Percentiles rank a stretch among this genome's conserved stretches.
phyloP scores from a whole-genome alignment of 2,113 vertebrate species.

The Furnarius figulus region DNA sequence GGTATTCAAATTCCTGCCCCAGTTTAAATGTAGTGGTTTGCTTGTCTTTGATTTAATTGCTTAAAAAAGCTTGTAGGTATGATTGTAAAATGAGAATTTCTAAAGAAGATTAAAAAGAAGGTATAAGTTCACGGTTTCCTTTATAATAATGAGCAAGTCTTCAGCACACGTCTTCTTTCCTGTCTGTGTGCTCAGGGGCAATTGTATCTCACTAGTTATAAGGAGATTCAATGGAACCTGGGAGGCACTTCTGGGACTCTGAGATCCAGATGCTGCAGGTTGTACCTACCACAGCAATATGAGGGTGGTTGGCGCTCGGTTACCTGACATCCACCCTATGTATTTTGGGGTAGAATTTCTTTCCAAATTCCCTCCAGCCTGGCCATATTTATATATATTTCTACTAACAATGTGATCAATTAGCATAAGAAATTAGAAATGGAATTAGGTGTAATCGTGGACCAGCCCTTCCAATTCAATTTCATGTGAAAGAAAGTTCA shows the following conservation, averaged over 20 bases:
- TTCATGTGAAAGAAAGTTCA: neutral
- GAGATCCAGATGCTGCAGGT: neutral
- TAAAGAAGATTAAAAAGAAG: neutral
- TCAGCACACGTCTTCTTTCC: neutral
- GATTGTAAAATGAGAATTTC: neutral
- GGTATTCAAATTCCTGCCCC: neutral
- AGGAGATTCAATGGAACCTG: neutral
- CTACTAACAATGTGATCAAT: neutral
- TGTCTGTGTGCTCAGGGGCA: neutral
- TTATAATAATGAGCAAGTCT: neutral
- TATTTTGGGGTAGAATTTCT: neutral
- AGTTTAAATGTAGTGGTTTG: neutral
- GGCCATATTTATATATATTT: neutral
- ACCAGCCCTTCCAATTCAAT: neutral
- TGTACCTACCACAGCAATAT: neutral
- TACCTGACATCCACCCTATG: neutral
- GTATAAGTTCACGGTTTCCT: neutral
- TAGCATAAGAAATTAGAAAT: neutral
- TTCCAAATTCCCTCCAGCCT: neutral
- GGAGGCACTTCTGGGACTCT: neutral
- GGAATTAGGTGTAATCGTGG: neutral
- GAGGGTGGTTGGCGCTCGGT: neutral
- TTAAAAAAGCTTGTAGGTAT: neutral
- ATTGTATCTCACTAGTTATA: neutral
- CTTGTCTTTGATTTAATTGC: neutral